phyloP scores from a whole-genome alignment of 2,888 invertebrate species.

The Abrostola triplasia region DNA sequence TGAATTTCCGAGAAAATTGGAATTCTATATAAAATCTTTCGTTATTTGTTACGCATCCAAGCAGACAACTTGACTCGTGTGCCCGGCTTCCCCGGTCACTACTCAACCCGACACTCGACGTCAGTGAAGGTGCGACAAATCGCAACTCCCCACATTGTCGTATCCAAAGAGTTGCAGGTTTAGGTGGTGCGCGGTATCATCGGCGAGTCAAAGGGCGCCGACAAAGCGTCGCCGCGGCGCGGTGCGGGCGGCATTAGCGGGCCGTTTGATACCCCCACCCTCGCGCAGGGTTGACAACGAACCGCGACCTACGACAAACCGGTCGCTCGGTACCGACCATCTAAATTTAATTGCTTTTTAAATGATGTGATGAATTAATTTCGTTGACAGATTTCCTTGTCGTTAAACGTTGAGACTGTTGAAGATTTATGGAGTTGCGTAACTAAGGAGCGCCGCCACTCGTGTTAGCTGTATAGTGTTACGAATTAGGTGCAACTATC shows the following conservation, averaged over 20 bases:
- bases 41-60: constrained; percentile 25
- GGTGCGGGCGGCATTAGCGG: constrained; percentile 86
- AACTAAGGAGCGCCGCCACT: constrained; percentile 9
- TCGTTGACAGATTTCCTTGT: constrained; percentile 33
- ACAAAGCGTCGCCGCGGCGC: constrained; percentile 83
- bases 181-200: constrained; percentile 76
- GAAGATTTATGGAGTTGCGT: constrained; percentile 19
- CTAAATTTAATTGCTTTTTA: constrained; percentile 68
- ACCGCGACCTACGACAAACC: constrained; percentile 70
- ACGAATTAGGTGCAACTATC: neutral
- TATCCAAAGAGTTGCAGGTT: constrained; percentile 63
- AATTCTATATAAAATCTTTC: constrained; percentile 6
- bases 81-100: constrained; percentile 6
- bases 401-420: constrained; percentile 22
- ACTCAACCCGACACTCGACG: constrained; percentile 27
- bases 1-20: neutral
- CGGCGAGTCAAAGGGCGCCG: constrained; percentile 85
- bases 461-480: neutral
- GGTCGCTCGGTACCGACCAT: constrained; percentile 55
- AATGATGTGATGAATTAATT: constrained; percentile 51
- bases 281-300: constrained; percentile 74
- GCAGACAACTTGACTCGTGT: neutral
- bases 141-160: constrained; percentile 54
- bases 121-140: constrained; percentile 48
- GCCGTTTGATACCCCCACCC: constrained; percentile 82